phyloP scores from a whole-genome alignment of 2,888 invertebrate genomes.

The Plebejus anna region DNA sequence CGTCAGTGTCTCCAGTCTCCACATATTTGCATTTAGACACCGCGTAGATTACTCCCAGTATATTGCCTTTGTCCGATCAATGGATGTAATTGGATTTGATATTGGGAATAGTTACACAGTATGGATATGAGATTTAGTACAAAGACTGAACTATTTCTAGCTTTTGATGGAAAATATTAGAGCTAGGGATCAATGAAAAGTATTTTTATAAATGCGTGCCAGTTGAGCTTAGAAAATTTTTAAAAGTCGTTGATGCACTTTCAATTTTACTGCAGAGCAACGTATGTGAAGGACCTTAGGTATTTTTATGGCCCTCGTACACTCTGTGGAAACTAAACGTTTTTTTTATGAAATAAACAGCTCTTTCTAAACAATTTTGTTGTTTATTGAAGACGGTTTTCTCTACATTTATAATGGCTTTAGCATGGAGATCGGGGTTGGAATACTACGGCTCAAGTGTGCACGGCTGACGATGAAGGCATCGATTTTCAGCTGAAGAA shows the following conservation, averaged over 20 bases:
- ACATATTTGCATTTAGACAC: conserved; percentile 2
- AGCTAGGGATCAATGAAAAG: too few relatives aligned
- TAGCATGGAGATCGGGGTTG: background rate
- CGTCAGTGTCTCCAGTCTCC: background rate
- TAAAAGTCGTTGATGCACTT: too few relatives aligned
- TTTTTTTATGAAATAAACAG: too few relatives aligned
- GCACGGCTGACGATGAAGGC: conserved; percentile 5
- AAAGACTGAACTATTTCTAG: too few relatives aligned
- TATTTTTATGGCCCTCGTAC: too few relatives aligned
- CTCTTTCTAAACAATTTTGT: background rate
- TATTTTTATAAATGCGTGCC: too few relatives aligned
- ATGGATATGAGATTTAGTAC: background rate
- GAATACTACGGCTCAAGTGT: background rate
- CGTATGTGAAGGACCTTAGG: too few relatives aligned
- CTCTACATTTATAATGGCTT: background rate
- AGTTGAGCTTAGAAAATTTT: too few relatives aligned
- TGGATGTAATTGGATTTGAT: background rate
- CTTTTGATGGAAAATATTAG: too few relatives aligned
- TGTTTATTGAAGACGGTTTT: background rate
- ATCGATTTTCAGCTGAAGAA: conserved; percentile 15
- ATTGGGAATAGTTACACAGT: background rate
- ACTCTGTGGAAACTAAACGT: too few relatives aligned
- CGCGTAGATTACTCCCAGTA: background rate
- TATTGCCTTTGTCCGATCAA: conserved; percentile 3
- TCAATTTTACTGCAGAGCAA: too few relatives aligned